Evolutionary conservation across 2,797 vertebrate genomes (phyloP), one percentile per base, ranked within the genome.

Genomic region (Chloroceryle inda): DNA sequence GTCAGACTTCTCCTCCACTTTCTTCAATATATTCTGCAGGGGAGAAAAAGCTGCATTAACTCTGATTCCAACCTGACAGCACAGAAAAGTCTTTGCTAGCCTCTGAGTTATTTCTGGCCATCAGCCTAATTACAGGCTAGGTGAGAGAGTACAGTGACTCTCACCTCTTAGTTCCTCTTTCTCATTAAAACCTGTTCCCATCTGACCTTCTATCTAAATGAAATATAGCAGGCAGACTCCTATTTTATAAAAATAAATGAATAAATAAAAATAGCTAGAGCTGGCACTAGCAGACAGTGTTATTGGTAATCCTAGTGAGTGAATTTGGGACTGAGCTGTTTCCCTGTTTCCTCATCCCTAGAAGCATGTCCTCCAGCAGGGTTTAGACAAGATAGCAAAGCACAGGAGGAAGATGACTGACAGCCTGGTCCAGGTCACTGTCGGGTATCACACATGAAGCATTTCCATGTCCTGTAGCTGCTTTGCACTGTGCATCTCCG

Each of bases 21-120:
- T 99, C 98, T 99, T 99, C 94, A 99, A 97, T 95, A 99, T 99
- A 93, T 99, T 99, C 99, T 99, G 97, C 21, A 76, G 50, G 56
- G 52, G 27, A 88, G 19, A 44, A 89, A 92, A 83, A 42, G 64
- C 64, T 45, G 40, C 53, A 56, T 97, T 94, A 92, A 75, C 29
- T 78, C 74, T 38, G 31, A 85, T 71, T 18, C 37, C 19, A 26
- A 4, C 21, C 14, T 85, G 52, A 72, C 35, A 92, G 52, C 33
- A 89, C 27, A 72, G 76, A 78, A 75, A 53, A 37, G 31, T 81
- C 58, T 94, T 87, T 62, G 44, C 83, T 88, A 56, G 63, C 80
- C 38, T 66, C 31, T 1, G 14, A 55, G 75, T 40, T 81, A 87
- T 62, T 91, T 92, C 55, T 91, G 66, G 53, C 50, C 71, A 67